Evolutionary conservation across 1,140 invertebrate genomes (phyloP).

Genomic region (Plodia interpunctella): DNA sequence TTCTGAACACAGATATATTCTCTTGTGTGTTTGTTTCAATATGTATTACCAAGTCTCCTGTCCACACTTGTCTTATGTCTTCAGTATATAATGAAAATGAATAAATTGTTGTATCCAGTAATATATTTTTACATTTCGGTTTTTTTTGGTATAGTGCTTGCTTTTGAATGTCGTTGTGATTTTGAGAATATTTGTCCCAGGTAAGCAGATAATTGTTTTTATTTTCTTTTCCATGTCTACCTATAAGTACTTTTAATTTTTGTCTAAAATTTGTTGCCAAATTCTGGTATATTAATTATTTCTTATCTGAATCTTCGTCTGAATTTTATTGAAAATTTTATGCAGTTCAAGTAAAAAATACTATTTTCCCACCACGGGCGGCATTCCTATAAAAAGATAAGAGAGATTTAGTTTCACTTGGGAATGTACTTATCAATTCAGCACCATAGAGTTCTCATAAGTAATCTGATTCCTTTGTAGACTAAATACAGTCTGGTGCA

Average conservation of each 20-base stretch:
- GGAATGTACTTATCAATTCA: slow-evolving; percentile 11
- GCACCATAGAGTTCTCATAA: slow-evolving; percentile 2
- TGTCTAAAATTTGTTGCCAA: no score
- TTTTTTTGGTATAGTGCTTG: neutral
- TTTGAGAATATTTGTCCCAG: neutral
- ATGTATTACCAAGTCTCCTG: no score
- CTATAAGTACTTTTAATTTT: no score
- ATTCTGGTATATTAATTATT: no score
- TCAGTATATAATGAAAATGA: no score
- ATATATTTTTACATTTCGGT: neutral
- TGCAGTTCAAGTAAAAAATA: no score
- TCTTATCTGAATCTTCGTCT: no score
- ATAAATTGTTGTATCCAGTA: neutral
- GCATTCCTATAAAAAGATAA: slow-evolving; percentile 10
- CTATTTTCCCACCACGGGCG: neutral
- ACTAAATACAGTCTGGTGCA: slow-evolving; percentile 14
- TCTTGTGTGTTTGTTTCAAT: no score
- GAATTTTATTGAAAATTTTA: no score
- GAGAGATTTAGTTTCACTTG: slow-evolving; percentile 14
- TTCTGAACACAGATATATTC: neutral
- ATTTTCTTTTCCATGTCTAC: no score
- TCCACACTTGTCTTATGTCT: no score
- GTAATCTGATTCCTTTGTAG: slow-evolving; percentile 12
- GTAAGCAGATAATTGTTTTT: neutral
- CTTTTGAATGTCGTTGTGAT: slow-evolving; percentile 1